Conservation (phyloP, 2,797 vertebrate genomes). For the Girardinus metallicus region DNA sequence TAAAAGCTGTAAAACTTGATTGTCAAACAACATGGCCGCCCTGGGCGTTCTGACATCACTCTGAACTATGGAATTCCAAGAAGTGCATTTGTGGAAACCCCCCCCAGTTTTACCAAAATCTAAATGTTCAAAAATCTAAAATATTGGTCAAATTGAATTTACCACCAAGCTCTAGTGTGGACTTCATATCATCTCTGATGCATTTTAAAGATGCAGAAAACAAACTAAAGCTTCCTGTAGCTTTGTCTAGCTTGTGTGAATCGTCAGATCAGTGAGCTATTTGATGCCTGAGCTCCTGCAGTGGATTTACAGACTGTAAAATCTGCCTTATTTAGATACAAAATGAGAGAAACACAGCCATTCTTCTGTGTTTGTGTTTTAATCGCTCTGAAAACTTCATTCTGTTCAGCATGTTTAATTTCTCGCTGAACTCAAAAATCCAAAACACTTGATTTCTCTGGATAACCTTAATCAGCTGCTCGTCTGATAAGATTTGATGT, state of each 20-base stretch:
- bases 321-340: constrained; percentile 46
- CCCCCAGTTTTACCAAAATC: too few species aligned
- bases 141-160: too few species aligned
- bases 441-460: not conserved
- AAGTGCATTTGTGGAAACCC: too few species aligned
- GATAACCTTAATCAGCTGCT: not conserved
- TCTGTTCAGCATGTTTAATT: constrained; percentile 22
- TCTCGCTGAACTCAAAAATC: not conserved
- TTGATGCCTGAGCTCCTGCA: constrained; percentile 25
- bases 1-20: too few species aligned
- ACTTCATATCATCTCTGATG: not conserved
- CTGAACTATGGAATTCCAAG: too few species aligned
- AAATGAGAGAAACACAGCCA: constrained; percentile 42
- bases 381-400: constrained; percentile 57
- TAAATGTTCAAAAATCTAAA: too few species aligned
- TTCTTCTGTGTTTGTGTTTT: constrained; percentile 36
- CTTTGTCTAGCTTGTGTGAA: not conserved
- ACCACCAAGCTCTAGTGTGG: too few species aligned
- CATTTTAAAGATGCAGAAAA: not conserved
- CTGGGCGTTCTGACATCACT: too few species aligned
- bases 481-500: constrained; percentile 39
- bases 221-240: not conserved
- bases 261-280: not conserved
- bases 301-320: constrained; percentile 78
- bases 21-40: too few species aligned